Evolutionary conservation across 2,888 invertebrate genomes (phyloP), one percentile per base, ranked within the genome.

Genomic region (Sarcophaga caerulescens): DNA sequence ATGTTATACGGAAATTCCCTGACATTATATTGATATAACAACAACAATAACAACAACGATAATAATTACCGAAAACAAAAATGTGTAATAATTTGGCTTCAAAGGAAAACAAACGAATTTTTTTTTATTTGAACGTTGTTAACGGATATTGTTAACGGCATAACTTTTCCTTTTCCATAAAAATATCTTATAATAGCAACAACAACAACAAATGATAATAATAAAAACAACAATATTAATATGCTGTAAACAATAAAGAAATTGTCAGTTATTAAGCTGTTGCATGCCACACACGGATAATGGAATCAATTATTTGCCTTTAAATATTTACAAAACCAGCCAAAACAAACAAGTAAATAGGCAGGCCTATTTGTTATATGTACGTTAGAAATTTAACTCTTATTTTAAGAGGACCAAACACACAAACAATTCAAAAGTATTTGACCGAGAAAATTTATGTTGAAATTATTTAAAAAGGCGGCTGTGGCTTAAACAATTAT

Each of bases 1-100:
- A 85, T 81, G 77, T 75, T 73, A 74, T 63, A 68, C 66, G 81
- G 73, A 85, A 85, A 78, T 85, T 74, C 57, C 47, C 52, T 59
- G 74, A 21, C 44, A 81, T 70, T 81, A 70, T 74, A 76, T 81
- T 19, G 45, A 57, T 76, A 71, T 76, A 76, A 76, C 59, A 71
- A 65, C 44, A 76, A 76, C 25, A 63, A 69, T n/a, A 69, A 35
- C 10, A 35, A 35, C 35, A 35, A 52, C 2, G 75, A 68, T 21
- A 75, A 60, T 12, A 45, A 45, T 23, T 45, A 59, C 6, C n/a
- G n/a, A n/a, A 19, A 35, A 52, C 44, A 12, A 69, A 62, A 81
- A 59, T 45, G 44, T 25, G 10, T 3, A 52, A 25, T 25, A 70
- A 63, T 65, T 70, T 70, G 52, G 17, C 17, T 52, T 52, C 35